A percentile compares a stretch with the other conserved stretches of the same genome.
phyloP scores from a whole-genome alignment of 2,797 vertebrate genomes.

The Gouania willdenowi region DNA sequence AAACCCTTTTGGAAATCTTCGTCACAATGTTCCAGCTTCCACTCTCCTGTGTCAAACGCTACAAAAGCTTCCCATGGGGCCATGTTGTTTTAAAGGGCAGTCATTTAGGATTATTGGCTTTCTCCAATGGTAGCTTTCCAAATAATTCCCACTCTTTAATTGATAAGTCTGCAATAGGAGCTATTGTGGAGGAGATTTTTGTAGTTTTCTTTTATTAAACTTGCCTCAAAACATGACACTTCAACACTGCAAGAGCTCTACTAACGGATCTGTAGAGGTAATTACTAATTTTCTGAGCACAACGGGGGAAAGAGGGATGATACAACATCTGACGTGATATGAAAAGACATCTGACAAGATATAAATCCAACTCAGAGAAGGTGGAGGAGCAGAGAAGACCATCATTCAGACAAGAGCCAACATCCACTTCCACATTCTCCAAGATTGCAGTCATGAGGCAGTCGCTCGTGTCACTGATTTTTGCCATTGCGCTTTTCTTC shows the following conservation, averaged over 20 bases:
- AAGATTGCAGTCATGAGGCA: constrained; percentile 66
- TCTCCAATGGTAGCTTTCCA: constrained; percentile 18
- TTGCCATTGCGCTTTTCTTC: constrained; percentile 57
- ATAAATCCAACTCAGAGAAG: constrained; percentile 57
- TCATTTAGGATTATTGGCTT: constrained; percentile 46
- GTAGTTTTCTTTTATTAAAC: no score
- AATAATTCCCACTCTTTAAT: constrained; percentile 50
- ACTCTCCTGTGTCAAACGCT: neutral
- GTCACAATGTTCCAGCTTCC: constrained; percentile 22
- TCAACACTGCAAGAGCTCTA: constrained; percentile 45
- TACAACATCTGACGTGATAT: constrained; percentile 38
- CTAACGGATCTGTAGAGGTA: constrained; percentile 25
- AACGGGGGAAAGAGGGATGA: constrained; percentile 23
- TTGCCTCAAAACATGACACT: constrained; percentile 57
- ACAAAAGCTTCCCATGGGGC: constrained; percentile 18
- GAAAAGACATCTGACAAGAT: constrained; percentile 16
- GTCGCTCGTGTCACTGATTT: constrained; percentile 44
- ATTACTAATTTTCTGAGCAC: constrained; percentile 39
- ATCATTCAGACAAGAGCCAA: neutral
- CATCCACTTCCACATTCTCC: neutral
- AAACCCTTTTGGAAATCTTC: constrained; percentile 28
- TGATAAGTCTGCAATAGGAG: constrained; percentile 8
- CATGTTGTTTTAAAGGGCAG: constrained; percentile 64
- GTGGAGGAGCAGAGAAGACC: constrained; percentile 23
- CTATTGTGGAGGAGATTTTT: constrained; percentile 29